phyloP scores from a whole-genome alignment of 2,797 vertebrate species.

The Sitta carolinensis region DNA sequence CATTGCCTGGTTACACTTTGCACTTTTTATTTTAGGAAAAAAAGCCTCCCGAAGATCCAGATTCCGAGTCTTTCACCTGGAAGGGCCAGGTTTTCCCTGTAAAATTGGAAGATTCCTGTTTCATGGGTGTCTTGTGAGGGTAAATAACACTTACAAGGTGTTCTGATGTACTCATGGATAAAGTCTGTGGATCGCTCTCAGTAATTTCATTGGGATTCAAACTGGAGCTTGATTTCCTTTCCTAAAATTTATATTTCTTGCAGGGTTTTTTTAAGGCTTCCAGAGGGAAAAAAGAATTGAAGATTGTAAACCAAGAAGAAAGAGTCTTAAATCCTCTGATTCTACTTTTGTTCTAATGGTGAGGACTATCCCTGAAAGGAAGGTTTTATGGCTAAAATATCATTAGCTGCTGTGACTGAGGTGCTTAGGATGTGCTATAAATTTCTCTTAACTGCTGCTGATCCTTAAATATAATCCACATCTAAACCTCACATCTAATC shows the following conservation, averaged over 20 bases:
- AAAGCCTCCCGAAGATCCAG: background rate
- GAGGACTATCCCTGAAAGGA: background rate
- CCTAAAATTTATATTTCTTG: conserved; percentile 21
- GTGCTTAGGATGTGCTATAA: background rate
- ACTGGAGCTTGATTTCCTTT: conserved; percentile 4
- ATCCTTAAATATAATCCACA: conserved; percentile 19
- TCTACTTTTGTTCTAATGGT: background rate
- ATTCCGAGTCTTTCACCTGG: background rate
- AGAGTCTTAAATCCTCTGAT: conserved; percentile 22
- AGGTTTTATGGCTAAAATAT: background rate
- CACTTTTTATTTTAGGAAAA: background rate
- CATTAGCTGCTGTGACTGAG: background rate
- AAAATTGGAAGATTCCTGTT: background rate
- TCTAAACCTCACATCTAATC: conserved; percentile 25
- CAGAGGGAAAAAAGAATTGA: background rate
- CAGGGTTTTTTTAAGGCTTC: conserved; percentile 25
- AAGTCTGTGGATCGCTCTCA: background rate
- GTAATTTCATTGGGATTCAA: conserved; percentile 14
- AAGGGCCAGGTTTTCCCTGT: background rate
- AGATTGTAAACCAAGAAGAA: conserved; percentile 11
- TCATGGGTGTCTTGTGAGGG: background rate
- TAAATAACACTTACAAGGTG: background rate
- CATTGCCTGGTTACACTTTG: background rate
- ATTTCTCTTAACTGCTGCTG: background rate
- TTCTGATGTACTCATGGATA: background rate